These are phyloP conservation scores for Lacanobia wlatinum DNA, from an alignment of 2,888 invertebrate species.

Conservation along the genomic window DNA sequence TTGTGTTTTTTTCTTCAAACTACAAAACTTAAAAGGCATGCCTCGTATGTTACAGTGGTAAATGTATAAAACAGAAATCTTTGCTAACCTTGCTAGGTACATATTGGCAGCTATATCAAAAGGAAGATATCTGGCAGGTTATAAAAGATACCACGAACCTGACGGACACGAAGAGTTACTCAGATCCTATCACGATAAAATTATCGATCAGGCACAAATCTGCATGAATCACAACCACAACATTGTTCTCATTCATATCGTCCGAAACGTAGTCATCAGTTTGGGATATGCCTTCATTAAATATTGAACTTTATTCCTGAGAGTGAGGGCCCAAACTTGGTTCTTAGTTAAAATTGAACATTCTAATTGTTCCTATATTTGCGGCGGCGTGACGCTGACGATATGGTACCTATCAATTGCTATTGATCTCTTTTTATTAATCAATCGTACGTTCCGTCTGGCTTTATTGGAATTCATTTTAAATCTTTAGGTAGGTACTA, in stretches of 20 bases:
- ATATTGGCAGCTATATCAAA: background rate
- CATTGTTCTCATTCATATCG: conserved; percentile 33
- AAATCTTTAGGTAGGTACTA: conserved; percentile 11
- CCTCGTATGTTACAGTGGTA: too few relatives aligned
- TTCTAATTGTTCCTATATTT: conserved; percentile 58
- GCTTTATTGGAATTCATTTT: conserved; percentile 56
- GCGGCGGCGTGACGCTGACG: conserved; percentile 47
- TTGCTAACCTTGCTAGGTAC: background rate
- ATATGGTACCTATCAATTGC: conserved; percentile 69
- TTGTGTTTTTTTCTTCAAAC: too few relatives aligned
- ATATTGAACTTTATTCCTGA: conserved; percentile 53
- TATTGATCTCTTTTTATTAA: conserved; percentile 71
- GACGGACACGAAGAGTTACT: background rate
- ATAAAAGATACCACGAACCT: background rate
- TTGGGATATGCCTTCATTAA: conserved; percentile 11
- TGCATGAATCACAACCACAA: conserved; percentile 50
- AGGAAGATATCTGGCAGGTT: background rate
- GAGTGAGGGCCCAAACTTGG: conserved; percentile 39
- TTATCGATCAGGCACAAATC: conserved; percentile 16
- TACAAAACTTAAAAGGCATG: too few relatives aligned
- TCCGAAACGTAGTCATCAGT: conserved; percentile 29
- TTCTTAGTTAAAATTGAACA: conserved; percentile 21
- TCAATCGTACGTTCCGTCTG: conserved; percentile 64
- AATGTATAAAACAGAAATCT: too few relatives aligned
- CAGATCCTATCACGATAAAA: background rate